phyloP scores from a whole-genome alignment of 1,140 invertebrate species.

The Sinella curviseta region DNA sequence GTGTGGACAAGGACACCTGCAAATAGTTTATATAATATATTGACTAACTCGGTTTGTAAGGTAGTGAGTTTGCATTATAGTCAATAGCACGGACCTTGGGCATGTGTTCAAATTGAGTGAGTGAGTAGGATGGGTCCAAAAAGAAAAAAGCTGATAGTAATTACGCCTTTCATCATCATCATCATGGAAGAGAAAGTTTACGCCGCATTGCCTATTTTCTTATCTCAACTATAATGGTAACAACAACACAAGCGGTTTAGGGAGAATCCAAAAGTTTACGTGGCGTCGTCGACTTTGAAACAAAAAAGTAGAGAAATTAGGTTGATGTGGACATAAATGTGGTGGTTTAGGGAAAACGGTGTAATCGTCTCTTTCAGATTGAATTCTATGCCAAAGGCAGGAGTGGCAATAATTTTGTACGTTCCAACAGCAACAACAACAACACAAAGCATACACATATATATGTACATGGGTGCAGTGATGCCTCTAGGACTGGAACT shows the following conservation, averaged over 20 bases:
- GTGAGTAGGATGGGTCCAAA: too few species aligned
- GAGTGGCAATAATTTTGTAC: neutral
- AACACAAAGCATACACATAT: neutral
- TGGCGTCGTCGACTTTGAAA: neutral
- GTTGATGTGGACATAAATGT: neutral
- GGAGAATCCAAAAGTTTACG: too few species aligned
- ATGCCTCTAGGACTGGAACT: too few species aligned
- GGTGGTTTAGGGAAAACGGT: neutral
- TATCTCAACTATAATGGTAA: neutral
- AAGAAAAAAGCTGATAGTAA: neutral
- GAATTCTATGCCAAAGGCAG: constrained; percentile 1
- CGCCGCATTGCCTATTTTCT: neutral
- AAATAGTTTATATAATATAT: too few species aligned
- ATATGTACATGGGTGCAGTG: too few species aligned
- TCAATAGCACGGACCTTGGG: too few species aligned
- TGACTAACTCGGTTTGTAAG: too few species aligned
- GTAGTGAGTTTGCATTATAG: too few species aligned
- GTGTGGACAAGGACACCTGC: too few species aligned
- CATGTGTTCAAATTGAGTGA: too few species aligned
- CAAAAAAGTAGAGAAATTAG: neutral
- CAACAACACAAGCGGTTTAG: too few species aligned
- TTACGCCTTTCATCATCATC: neutral
- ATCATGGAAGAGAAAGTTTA: constrained; percentile 1
- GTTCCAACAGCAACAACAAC: neutral
- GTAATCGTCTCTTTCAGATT: neutral